Evolutionary conservation across 2,113 vertebrate genomes (phyloP), one percentile per base, ranked within the genome.

Genomic region (Triplophysa rosa): DNA sequence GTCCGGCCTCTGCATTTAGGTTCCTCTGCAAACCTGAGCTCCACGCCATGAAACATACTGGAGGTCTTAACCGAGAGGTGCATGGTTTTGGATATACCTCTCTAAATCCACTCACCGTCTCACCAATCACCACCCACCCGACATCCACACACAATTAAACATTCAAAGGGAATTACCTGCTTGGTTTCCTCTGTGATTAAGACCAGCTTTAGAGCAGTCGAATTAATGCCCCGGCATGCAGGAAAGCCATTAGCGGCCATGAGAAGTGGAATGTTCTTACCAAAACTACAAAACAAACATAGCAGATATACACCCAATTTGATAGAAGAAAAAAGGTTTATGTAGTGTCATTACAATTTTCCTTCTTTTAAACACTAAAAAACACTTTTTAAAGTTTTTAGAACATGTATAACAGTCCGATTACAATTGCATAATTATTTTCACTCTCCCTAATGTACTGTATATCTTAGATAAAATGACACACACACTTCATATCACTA

Each of bases 121-220:
- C 8, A 58, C 6, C 70, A 24, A 23, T 16, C 42, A 59, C 40
- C 58, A 59, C 81, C 71, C 77, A 33, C 52, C 61, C 26, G 70
- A 68, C 45, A 72, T 7, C 74, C 56, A 21, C 52, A 78, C 62
- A 59, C 91, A 94, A 94, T 96, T 95, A 95, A 93, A 94, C 94
- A 96, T 96, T 94, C 95, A 94, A 83, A 91, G 85, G 95, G 94
- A 96, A 98, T 97, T 96, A 96, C 93, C 93, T 96, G 97, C 96
- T 95, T 96, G 93, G 95, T 92, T 97, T 97, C 94, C 94, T 95
- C 89, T 92, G 90, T 83, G 91, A 93, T 94, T 92, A 94, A 94
- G 87, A 90, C 91, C 26, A 86, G 94, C 94, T 84, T 94, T 89
- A 86, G 77, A 92, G 87, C 65, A 84, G 85, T 86, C 93, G 97